Evolutionary conservation across 2,888 invertebrate species (phyloP), one percentile per base, ranked within the genome.

Genomic region (Electrophaes corylata): DNA sequence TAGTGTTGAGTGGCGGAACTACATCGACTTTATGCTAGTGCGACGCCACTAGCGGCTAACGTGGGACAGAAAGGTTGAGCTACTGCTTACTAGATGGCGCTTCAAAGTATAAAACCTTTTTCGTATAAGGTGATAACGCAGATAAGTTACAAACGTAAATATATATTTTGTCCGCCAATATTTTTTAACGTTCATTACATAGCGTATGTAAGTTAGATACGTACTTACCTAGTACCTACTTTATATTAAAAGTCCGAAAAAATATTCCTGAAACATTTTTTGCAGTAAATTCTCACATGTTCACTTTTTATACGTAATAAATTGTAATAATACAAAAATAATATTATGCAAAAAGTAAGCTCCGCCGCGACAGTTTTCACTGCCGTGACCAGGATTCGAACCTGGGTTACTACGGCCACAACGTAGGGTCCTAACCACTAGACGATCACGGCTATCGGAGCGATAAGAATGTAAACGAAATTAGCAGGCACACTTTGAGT

Each of bases 371-470:
- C 87, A 88, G 86, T 57, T n/a, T 2, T 2, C 76, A 78, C 75
- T 78, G 78, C 78, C 78, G 78, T 79, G 76, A 79, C 78, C 77
- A 78, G 77, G 75, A 94, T 93, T 94, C 93, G 93, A 94, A 94
- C 93, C 94, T 93, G 94, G 94, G 94, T 94, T 94, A 94, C 94
- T 94, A 94, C 94, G 94, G 94, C 94, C 94, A 94, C 94, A 94
- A 94, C 94, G 94, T 94, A 94, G 94, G 93, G 94, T 94, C 94
- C 94, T 94, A 94, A 94, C 94, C 94, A 94, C 94, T 94, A 94
- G 94, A 94, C 94, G 94, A 94, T 94, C 83, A 86, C 85, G 84
- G 87, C 87, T 85, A 74, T 57, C 60, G 68, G 61, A 70, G 67
- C 62, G 58, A 20, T 60, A 40, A 26, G 0, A 0, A 2, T 0